phyloP scores from a whole-genome alignment of 2,888 invertebrate species.

The Hipparchia sbordonii region DNA sequence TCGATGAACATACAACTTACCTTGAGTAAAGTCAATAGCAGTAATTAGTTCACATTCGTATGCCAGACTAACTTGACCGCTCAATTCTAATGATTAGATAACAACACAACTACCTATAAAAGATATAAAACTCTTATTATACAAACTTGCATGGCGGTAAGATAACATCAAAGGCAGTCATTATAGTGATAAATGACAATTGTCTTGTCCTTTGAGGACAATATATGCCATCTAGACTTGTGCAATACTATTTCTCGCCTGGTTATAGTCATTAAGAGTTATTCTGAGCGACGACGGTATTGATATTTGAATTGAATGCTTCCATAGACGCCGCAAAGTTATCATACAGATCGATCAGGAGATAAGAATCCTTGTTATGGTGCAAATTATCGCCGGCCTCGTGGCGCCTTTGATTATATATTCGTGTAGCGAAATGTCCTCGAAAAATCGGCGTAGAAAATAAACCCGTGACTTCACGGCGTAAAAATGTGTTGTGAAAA shows the following conservation, averaged over 20 bases:
- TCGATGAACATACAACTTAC: slow-evolving; percentile 65
- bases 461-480: slow-evolving; percentile 35
- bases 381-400: slow-evolving; percentile 52
- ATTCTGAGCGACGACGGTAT: slow-evolving; percentile 66
- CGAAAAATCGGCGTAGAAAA: slow-evolving; percentile 24
- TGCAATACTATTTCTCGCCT: slow-evolving; percentile 76
- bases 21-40: slow-evolving; percentile 66
- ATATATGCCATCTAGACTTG: slow-evolving; percentile 73
- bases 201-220: slow-evolving; percentile 75
- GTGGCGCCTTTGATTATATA: slow-evolving; percentile 26
- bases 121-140: slow-evolving; percentile 56
- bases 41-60: slow-evolving; percentile 51
- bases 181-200: slow-evolving; percentile 79
- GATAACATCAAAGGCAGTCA: slow-evolving; percentile 80
- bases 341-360: slow-evolving; percentile 68
- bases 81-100: slow-evolving; percentile 48
- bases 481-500: slow-evolving; percentile 38
- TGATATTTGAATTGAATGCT: slow-evolving; percentile 79
- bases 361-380: slow-evolving; percentile 62
- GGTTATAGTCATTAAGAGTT: slow-evolving; percentile 76
- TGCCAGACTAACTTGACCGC: slow-evolving; percentile 36
- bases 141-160: slow-evolving; percentile 56
- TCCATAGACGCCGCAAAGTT: slow-evolving; percentile 61
- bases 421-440: slow-evolving; percentile 15
- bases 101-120: slow-evolving; percentile 46